These are phyloP conservation scores for Philopedon plagiatum DNA, from an alignment of 2,888 invertebrate species.

Conservation along the genomic window DNA sequence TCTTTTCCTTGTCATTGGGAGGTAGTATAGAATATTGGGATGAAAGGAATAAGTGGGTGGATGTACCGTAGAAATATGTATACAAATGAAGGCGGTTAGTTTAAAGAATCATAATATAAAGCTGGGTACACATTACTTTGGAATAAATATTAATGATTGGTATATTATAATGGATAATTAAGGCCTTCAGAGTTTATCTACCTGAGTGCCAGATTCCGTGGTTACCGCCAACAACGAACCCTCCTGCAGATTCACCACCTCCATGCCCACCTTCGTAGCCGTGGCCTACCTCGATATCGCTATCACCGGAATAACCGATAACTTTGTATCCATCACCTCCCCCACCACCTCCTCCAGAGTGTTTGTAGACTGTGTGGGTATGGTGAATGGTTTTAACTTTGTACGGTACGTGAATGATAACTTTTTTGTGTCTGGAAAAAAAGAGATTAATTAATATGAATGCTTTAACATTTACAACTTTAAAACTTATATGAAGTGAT, in stretches of 20 bases:
- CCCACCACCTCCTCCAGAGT: conserved; percentile 72
- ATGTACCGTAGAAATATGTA: not conserved
- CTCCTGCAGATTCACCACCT: conserved; percentile 57
- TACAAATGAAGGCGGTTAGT: not conserved
- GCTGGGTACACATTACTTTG: not conserved
- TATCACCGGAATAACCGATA: conserved; percentile 76
- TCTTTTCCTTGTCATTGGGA: not conserved
- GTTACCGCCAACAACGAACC: conserved; percentile 58
- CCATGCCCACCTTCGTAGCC: conserved; percentile 56
- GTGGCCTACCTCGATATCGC: conserved; percentile 65
- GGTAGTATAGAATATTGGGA: not conserved
- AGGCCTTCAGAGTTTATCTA: conserved; percentile 41
- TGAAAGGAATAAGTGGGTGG: not conserved
- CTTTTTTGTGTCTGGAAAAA: conserved; percentile 74
- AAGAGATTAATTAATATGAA: conserved; percentile 21
- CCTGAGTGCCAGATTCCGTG: conserved; percentile 58
- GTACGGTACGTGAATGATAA: conserved; percentile 84
- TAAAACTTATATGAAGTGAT: too few relatives aligned
- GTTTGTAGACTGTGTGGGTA: conserved; percentile 84
- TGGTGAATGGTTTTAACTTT: conserved; percentile 84
- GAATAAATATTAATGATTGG: not conserved
- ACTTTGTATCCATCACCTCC: conserved; percentile 79
- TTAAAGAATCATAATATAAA: not conserved
- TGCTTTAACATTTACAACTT: too few relatives aligned
- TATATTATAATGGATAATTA: not conserved